phyloP scores from a whole-genome alignment of 2,888 invertebrate genomes.

The Tipula confusa region DNA sequence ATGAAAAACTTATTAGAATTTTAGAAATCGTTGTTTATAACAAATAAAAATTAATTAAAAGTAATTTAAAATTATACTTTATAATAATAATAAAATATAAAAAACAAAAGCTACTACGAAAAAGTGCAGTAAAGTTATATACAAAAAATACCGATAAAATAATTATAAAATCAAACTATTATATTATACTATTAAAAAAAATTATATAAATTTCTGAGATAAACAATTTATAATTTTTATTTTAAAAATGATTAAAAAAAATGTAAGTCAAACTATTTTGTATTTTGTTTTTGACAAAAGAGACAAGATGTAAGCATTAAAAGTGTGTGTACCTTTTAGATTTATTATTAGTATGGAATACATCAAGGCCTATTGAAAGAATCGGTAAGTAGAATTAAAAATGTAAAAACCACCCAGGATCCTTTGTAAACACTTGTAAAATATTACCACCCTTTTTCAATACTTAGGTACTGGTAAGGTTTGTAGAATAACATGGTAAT shows the following conservation, averaged over 20 bases:
- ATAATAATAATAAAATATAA: not conserved
- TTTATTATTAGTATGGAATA: no score
- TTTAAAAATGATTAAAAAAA: not conserved
- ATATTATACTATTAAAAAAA: not conserved
- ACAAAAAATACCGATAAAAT: not conserved
- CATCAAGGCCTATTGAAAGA: no score
- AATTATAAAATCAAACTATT: not conserved
- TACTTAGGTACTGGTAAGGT: no score
- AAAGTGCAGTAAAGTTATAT: slow-evolving; percentile 14
- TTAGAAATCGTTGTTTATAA: slow-evolving; percentile 5
- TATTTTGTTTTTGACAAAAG: no score
- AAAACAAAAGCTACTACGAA: not conserved
- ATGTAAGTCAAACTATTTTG: no score
- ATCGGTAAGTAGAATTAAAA: no score
- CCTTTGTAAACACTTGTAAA: no score
- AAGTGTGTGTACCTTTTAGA: no score
- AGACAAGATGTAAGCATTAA: no score
- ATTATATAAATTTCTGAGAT: not conserved
- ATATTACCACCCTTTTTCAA: no score
- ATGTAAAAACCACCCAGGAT: no score
- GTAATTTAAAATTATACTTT: not conserved
- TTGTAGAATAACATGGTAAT: no score
- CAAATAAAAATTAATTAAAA: not conserved
- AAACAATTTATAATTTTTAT: slow-evolving; percentile 8
- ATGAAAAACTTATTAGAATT: slow-evolving; percentile 17